Evolutionary conservation across 2,888 invertebrate genomes (phyloP), one percentile per base, ranked within the genome.

Genomic region (Pyrochroa serraticornis): DNA sequence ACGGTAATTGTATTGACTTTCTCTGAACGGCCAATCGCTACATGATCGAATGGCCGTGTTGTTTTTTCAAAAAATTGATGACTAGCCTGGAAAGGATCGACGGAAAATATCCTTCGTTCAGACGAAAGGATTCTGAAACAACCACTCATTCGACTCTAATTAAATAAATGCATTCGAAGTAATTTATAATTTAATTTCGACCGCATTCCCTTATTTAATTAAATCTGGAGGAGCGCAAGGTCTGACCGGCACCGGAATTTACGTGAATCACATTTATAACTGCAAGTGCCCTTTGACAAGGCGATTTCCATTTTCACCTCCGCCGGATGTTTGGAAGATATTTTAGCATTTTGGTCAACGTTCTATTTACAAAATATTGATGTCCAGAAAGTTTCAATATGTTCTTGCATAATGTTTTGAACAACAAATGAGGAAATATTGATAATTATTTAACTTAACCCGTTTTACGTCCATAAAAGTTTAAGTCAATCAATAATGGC

Each of bases 1-100:
- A 61, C 60, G 65, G 62, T 67, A 68, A 69, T 70, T 66, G 67
- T 70, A 71, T 71, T 71, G 71, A 71, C 69, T 50, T 42, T 41
- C 41, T 46, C 35, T 41, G 22, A 34, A 10, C 35, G 14, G 7
- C 34, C 49, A 38, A 49, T 56, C 51, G 38, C 22, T 22, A 22
- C 22, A 22, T 22, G 22, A 22, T 22, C 22, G 22, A 22, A 22
- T 22, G 3, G 22, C 22, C 22, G 22, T 22, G 22, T 22, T 22
- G 22, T 22, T 57, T 57, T 42, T 50, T 38, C 14, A 41, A 10
- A 41, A 32, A 30, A 39, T 55, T 47, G 36, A 43, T 10, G 32
- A 30, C 32, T 30, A 3, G n/a, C 10, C n/a, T 10, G 42, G 31
- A 45, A 44, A 35, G 34, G 22, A n/a, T 34, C 32, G 35, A 35